Evolutionary conservation across 2,888 invertebrate genomes (phyloP).

Genomic region (Eupithecia inturbata): DNA sequence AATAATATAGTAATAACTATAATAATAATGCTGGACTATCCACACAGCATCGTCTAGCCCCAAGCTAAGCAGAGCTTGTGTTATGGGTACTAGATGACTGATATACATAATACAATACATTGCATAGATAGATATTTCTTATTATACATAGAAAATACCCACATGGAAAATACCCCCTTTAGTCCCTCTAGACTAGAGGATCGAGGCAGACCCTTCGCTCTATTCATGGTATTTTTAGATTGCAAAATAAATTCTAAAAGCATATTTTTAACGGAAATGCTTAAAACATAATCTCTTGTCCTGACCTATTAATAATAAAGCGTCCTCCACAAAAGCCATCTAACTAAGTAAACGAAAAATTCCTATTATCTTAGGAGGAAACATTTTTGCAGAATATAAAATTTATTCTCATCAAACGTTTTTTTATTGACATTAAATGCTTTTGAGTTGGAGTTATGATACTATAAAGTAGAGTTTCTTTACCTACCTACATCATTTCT

Average conservation of each 20-base stretch:
- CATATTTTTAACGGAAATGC: background rate
- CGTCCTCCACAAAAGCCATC: conserved; percentile 17
- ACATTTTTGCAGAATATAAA: conserved; percentile 11
- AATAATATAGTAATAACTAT: too few species aligned
- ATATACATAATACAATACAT: too few species aligned
- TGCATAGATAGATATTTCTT: too few species aligned
- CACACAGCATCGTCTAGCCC: too few species aligned
- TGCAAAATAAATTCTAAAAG: background rate
- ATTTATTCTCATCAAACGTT: conserved; percentile 21
- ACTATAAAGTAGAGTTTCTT: background rate
- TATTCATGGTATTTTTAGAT: background rate
- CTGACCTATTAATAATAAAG: conserved; percentile 7
- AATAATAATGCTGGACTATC: too few species aligned
- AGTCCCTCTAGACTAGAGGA: too few species aligned
- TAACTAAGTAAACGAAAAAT: conserved; percentile 21
- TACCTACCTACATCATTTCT: too few species aligned
- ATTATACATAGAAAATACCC: too few species aligned
- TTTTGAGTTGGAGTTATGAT: background rate
- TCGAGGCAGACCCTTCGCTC: too few species aligned
- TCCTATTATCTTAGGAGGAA: conserved; percentile 17
- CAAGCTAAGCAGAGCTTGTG: too few species aligned
- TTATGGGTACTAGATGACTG: too few species aligned
- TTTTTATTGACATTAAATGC: conserved; percentile 7
- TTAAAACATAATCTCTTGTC: conserved; percentile 2
- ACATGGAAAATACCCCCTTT: too few species aligned